Evolutionary conservation across 2,888 invertebrate species (phyloP).

Genomic region (Phytoseiulus persimilis): DNA sequence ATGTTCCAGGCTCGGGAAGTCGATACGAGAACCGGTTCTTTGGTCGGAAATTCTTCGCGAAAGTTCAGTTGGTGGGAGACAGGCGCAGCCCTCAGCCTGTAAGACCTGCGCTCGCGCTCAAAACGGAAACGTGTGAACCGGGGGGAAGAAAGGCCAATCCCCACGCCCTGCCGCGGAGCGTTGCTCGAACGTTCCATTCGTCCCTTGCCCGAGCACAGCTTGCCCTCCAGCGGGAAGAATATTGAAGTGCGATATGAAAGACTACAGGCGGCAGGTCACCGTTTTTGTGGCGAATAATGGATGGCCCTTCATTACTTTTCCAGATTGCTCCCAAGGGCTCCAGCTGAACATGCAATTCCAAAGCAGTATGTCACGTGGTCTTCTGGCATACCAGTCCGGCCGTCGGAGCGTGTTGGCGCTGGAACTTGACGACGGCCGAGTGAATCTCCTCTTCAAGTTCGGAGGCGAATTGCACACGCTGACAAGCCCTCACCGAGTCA

Average conservation of each 20-base stretch:
- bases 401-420: constrained; percentile 32
- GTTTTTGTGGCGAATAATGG: background rate
- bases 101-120: no score
- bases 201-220: background rate
- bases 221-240: background rate
- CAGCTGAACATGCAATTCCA: constrained; percentile 35
- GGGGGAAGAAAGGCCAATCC: no score
- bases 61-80: no score
- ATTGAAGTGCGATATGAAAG: background rate
- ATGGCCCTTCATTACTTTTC: background rate
- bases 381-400: constrained; percentile 23
- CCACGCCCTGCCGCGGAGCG: no score
- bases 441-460: constrained; percentile 20
- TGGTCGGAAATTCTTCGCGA: no score
- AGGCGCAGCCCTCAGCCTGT: no score
- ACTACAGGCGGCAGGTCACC: background rate
- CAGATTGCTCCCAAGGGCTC: constrained; percentile 20
- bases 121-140: no score
- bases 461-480: constrained; percentile 15
- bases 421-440: constrained; percentile 15
- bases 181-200: no score
- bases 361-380: constrained; percentile 6
- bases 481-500: constrained; percentile 20
- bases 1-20: no score
- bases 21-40: no score